These are phyloP conservation scores for Trematomus bernacchii DNA, from an alignment of 2,797 vertebrate genomes.

Conservation along the genomic window DNA sequence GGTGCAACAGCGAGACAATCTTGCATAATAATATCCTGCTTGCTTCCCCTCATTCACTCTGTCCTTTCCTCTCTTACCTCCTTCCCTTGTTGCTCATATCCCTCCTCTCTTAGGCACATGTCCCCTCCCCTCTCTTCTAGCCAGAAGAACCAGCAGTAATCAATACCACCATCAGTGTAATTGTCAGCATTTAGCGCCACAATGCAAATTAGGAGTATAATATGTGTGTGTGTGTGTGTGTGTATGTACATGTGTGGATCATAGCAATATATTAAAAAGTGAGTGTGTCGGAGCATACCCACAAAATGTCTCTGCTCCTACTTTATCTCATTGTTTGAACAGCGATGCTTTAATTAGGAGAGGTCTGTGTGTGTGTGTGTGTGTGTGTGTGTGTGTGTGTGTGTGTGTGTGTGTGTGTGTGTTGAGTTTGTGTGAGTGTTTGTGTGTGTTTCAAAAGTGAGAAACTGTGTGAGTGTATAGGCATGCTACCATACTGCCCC, in stretches of 20 bases:
- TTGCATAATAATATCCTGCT: conserved; percentile 13
- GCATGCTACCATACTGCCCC: conserved; percentile 74
- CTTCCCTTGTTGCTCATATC: conserved; percentile 6
- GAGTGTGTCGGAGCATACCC: conserved; percentile 61
- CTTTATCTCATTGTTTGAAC: conserved; percentile 82
- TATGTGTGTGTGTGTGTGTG: background rate
- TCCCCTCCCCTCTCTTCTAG: conserved; percentile 42
- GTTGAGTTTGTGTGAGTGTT: conserved; percentile 43
- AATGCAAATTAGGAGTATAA: conserved; percentile 46
- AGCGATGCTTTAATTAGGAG: conserved; percentile 80
- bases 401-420: conserved; percentile 42
- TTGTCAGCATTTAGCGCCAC: conserved; percentile 50
- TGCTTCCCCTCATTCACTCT: conserved; percentile 18
- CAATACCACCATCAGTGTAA: conserved; percentile 51
- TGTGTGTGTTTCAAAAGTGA: conserved; percentile 37
- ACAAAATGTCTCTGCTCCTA: conserved; percentile 69
- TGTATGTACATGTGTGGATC: conserved; percentile 14
- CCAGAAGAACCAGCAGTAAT: conserved; percentile 50
- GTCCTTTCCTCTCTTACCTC: conserved; percentile 14
- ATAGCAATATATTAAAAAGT: conserved; percentile 53
- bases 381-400: conserved; percentile 22
- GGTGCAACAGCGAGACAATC: conserved; percentile 48
- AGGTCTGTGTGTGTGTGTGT: conserved; percentile 48
- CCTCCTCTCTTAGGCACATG: conserved; percentile 12
- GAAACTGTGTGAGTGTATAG: conserved; percentile 20